These are phyloP conservation scores for Gavia stellata DNA, from an alignment of 2,113 vertebrate genomes.

Conservation along the genomic window DNA sequence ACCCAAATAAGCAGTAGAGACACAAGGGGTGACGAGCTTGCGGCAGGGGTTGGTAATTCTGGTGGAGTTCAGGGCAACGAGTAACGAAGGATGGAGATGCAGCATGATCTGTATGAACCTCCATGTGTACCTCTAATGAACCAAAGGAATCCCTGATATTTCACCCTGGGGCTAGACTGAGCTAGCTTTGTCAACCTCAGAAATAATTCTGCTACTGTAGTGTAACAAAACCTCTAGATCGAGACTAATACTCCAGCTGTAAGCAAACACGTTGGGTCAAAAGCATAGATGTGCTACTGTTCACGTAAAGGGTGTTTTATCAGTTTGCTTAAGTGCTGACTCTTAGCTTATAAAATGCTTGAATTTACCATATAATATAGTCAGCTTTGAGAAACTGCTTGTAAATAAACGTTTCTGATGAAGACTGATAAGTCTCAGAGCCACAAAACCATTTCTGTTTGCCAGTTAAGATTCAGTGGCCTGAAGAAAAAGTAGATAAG, in stretches of 20 bases:
- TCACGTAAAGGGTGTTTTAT: conserved; percentile 32
- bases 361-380: background rate
- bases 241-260: background rate
- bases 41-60: background rate
- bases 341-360: conserved; percentile 37
- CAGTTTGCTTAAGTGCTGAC: conserved; percentile 41
- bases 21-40: accelerated
- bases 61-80: background rate
- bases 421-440: conserved; percentile 23
- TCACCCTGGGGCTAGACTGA: background rate
- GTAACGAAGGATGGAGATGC: background rate
- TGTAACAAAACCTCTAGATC: background rate
- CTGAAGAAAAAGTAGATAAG: conserved; percentile 28
- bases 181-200: background rate
- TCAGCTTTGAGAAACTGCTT: conserved; percentile 12
- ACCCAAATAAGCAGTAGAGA: background rate
- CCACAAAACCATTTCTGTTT: conserved; percentile 43
- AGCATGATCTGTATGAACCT: background rate
- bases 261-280: conserved; percentile 20
- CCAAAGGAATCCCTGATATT: background rate
- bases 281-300: conserved; percentile 5
- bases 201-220: background rate
- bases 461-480: conserved; percentile 23
- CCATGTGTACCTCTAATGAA: background rate
- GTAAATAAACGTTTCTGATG: conserved; percentile 45